These are phyloP conservation scores for Podilymbus podiceps DNA, from an alignment of 2,113 vertebrate species.

Conservation along the genomic window DNA sequence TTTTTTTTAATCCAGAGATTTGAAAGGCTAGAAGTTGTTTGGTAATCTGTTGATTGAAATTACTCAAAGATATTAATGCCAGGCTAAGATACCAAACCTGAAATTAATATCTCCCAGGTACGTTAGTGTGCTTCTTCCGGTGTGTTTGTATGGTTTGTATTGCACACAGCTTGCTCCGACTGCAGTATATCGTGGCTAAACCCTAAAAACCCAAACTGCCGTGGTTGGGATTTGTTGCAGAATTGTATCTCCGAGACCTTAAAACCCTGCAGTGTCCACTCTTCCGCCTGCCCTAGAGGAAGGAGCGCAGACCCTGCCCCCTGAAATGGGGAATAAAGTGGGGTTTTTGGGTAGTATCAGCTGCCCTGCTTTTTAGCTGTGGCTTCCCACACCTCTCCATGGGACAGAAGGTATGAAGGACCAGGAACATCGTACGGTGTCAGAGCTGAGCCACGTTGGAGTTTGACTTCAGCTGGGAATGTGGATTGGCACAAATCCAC, in stretches of 20 bases:
- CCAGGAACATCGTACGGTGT: accelerated
- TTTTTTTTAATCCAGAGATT: neutral
- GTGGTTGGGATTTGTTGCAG: neutral
- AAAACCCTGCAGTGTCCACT: neutral
- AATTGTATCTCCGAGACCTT: neutral
- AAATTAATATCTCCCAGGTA: neutral
- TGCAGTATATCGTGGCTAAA: neutral
- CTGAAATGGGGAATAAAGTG: neutral
- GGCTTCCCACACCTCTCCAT: neutral
- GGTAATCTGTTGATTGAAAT: neutral
- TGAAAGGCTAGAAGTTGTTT: neutral
- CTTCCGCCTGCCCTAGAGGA: too few species aligned
- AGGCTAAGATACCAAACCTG: neutral
- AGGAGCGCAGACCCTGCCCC: too few species aligned
- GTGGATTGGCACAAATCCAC: neutral
- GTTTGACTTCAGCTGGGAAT: neutral
- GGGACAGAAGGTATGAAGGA: neutral
- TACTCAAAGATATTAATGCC: neutral
- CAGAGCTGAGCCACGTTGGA: accelerated
- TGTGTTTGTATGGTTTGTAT: too few species aligned
- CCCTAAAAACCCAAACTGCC: neutral
- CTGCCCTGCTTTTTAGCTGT: neutral
- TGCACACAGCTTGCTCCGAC: neutral
- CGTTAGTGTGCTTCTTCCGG: accelerated
- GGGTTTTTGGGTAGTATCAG: accelerated